phyloP scores from a whole-genome alignment of 2,888 invertebrate genomes.

The Agriotes lineatus region DNA sequence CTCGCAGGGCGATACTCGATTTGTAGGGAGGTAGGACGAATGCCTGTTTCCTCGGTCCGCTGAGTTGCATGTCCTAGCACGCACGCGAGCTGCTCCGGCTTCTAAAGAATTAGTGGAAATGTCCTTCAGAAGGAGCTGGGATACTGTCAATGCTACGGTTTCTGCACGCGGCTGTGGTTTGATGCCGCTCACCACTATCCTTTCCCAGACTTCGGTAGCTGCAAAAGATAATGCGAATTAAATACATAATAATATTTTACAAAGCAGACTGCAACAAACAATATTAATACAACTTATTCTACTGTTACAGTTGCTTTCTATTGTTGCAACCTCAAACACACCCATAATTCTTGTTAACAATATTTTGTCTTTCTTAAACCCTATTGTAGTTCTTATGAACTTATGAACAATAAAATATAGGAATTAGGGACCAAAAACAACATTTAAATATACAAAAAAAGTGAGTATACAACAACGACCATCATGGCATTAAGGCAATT shows the following conservation, averaged over 20 bases:
- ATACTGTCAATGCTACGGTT: conserved; percentile 75
- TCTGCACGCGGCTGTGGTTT: conserved; percentile 80
- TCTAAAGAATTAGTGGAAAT: conserved; percentile 54
- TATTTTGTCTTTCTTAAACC: too few species aligned
- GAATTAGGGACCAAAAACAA: too few species aligned
- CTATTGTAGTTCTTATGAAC: too few species aligned
- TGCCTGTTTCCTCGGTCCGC: conserved; percentile 63
- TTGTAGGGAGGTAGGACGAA: conserved; percentile 65
- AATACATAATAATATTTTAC: neutral
- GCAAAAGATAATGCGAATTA: conserved; percentile 48
- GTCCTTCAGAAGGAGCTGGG: conserved; percentile 68
- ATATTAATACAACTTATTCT: too few species aligned
- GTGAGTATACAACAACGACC: too few species aligned
- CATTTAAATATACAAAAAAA: too few species aligned
- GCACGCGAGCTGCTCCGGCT: conserved; percentile 55
- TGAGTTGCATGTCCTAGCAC: conserved; percentile 61
- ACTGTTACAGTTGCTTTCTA: too few species aligned
- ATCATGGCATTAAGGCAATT: too few species aligned
- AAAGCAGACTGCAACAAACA: too few species aligned
- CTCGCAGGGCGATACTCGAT: conserved; percentile 62
- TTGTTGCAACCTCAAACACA: too few species aligned
- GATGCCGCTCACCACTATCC: conserved; percentile 71
- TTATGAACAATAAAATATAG: too few species aligned
- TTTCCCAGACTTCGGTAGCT: conserved; percentile 84
- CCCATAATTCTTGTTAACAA: too few species aligned